phyloP scores from a whole-genome alignment of 2,113 vertebrate species.

The Procapra przewalskii region DNA sequence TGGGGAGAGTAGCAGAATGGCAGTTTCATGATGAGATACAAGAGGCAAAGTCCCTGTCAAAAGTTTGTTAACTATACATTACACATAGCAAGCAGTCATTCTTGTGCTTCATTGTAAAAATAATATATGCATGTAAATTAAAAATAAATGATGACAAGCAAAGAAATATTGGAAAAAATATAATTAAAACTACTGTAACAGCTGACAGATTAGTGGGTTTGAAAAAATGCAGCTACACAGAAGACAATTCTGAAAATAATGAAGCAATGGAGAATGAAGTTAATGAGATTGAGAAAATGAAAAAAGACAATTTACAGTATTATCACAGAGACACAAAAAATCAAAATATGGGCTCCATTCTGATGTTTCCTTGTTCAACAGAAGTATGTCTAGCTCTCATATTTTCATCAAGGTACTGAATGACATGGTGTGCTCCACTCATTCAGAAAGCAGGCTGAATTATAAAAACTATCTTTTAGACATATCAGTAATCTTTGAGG shows the following conservation, averaged over 20 bases:
- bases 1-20: not conserved
- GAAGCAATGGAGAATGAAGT: conserved; percentile 69
- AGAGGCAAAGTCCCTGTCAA: not conserved
- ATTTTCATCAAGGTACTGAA: not conserved
- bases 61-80: not conserved
- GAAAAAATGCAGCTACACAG: conserved; percentile 52
- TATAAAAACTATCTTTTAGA: not conserved
- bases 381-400: not conserved
- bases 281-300: conserved; percentile 77
- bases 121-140: conserved; percentile 66
- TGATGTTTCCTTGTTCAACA: conserved; percentile 15
- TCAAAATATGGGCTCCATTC: conserved; percentile 29
- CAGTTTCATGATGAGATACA: not conserved
- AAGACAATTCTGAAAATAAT: conserved; percentile 75
- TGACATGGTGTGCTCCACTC: not conserved
- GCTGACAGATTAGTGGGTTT: conserved; percentile 67
- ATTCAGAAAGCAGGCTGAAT: not conserved
- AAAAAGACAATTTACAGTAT: conserved; percentile 65
- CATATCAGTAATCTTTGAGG: not conserved
- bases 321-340: not conserved
- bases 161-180: conserved; percentile 72
- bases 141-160: conserved; percentile 66
- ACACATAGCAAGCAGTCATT: not conserved
- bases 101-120: conserved; percentile 51
- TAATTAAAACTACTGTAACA: conserved; percentile 69